A percentile compares a stretch with the other conserved stretches of the same genome.
Evolutionary conservation across 2,888 invertebrate genomes (phyloP).

Genomic region (Polydrusus pterygomalis): DNA sequence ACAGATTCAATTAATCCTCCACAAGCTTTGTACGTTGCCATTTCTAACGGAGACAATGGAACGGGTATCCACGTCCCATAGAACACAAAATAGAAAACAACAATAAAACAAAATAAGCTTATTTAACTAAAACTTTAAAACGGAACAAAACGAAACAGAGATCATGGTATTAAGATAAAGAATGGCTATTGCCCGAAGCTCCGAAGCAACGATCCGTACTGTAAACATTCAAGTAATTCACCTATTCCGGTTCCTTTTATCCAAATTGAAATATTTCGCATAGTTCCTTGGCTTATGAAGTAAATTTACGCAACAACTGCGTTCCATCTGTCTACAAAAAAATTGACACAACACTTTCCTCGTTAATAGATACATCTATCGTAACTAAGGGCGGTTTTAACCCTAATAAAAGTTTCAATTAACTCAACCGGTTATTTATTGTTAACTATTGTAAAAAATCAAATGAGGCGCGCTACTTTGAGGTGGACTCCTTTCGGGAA

Average conservation of each 20-base stretch:
- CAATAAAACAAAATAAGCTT: conserved; percentile 59
- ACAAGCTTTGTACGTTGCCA: conserved; percentile 43
- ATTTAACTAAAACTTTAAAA: conserved; percentile 60
- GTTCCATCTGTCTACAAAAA: neutral
- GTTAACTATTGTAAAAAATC: no score
- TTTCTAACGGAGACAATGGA: conserved; percentile 46
- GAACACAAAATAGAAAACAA: conserved; percentile 52
- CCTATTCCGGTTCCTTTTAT: conserved; percentile 61
- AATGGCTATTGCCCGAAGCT: conserved; percentile 50
- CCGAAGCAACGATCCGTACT: conserved; percentile 52
- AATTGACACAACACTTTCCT: no score
- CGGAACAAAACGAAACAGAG: conserved; percentile 56
- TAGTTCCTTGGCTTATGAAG: conserved; percentile 51
- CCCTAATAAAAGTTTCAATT: no score
- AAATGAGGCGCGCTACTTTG: no score
- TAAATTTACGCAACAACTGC: conserved; percentile 32
- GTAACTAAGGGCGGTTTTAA: no score
- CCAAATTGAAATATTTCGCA: conserved; percentile 63
- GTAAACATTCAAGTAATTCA: conserved; percentile 61
- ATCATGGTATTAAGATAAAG: conserved; percentile 60
- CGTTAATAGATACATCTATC: no score
- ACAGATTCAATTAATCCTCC: conserved; percentile 55
- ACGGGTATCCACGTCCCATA: conserved; percentile 38
- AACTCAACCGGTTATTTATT: no score
- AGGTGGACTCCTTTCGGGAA: no score